A percentile compares a stretch with the other conserved stretches of the same genome.
Conservation (phyloP, 2,797 vertebrate species). For the Lophius americanus region DNA sequence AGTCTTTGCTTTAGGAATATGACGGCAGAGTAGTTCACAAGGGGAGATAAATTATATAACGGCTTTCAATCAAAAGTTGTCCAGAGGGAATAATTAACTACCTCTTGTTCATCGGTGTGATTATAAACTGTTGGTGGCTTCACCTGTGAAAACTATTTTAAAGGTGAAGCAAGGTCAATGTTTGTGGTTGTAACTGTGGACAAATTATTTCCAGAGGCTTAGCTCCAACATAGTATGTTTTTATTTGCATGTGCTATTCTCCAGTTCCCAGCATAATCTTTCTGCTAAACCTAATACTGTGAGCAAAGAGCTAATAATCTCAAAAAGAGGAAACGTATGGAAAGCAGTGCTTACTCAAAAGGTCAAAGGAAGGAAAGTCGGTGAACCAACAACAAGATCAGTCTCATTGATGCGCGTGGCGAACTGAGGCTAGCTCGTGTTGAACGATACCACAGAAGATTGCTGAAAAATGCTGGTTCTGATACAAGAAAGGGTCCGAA, state of each 20-base stretch:
- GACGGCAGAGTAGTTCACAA: slow-evolving; percentile 23
- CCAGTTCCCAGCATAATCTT: slow-evolving; percentile 37
- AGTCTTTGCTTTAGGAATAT: slow-evolving; percentile 5
- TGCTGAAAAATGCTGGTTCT: too few species aligned
- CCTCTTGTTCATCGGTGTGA: slow-evolving; percentile 22
- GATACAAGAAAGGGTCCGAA: too few species aligned
- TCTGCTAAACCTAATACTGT: slow-evolving; percentile 19
- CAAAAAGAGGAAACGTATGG: too few species aligned
- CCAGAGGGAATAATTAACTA: slow-evolving; percentile 18
- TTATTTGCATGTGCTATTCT: slow-evolving; percentile 67
- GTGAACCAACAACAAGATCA: too few species aligned
- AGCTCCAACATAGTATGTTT: slow-evolving; percentile 47
- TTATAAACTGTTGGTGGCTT: slow-evolving; percentile 34
- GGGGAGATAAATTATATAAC: slow-evolving; percentile 25
- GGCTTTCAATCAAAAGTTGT: slow-evolving; percentile 31
- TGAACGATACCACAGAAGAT: too few species aligned
- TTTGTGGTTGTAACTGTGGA: slow-evolving; percentile 45
- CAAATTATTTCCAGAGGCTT: slow-evolving; percentile 54
- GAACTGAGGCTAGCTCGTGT: too few species aligned
- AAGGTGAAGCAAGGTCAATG: slow-evolving; percentile 28
- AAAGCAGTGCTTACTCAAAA: too few species aligned
- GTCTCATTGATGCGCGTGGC: too few species aligned
- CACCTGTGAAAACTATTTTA: slow-evolving; percentile 22
- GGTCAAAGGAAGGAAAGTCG: too few species aligned
- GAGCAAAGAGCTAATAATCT: slow-evolving; percentile 13